Base-by-base conservation (phyloP, 2,113 vertebrate species). In the Menidia beryllina region DNA sequence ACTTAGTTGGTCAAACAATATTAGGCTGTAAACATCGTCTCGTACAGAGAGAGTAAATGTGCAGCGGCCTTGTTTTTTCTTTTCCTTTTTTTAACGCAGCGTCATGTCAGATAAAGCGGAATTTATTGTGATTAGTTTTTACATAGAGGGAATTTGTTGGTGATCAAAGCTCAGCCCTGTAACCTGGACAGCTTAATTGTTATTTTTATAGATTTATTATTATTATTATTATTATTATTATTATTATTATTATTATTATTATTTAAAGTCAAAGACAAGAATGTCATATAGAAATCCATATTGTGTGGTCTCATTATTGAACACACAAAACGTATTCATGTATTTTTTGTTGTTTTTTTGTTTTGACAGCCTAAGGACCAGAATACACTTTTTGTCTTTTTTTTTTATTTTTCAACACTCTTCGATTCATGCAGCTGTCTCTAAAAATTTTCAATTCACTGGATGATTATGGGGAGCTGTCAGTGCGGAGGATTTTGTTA, bases 381-480 rank as follows among this genome's bases (percentile, higher is more conserved):
- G 53, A 77, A 71, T 10, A 20, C 12, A 21, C n/a, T 64, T 61
- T 50, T 60, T 55, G 23, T 71, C 24, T 14, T 65, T 27, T 27
- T 14, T 65, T 27, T 27, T 34, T 20, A 39, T 82, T 61, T 68
- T 50, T 61, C 66, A 77, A 60, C 53, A 70, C 75, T 59, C 50
- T 79, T 41, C 36, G 50, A 10, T 66, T 75, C 72, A 74, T 64
- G 41, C 74, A 69, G 74, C 76, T 77, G 80, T 72, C 72, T 77
- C 59, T 71, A 50, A 63, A 78, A 64, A 77, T 81, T 55, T 17
- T 3, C 54, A 75, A 34, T 83, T 85, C 63, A 69, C 45, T 83
- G 77, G 64, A 71, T 86, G 79, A 87, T 89, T 73, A 82, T 10
- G 65, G 57, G 69, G 53, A 68, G 83, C 70, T 64, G 79, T 83